Base-by-base conservation (phyloP, 2,888 invertebrate species). In the Rhogogaster chlorosoma region DNA sequence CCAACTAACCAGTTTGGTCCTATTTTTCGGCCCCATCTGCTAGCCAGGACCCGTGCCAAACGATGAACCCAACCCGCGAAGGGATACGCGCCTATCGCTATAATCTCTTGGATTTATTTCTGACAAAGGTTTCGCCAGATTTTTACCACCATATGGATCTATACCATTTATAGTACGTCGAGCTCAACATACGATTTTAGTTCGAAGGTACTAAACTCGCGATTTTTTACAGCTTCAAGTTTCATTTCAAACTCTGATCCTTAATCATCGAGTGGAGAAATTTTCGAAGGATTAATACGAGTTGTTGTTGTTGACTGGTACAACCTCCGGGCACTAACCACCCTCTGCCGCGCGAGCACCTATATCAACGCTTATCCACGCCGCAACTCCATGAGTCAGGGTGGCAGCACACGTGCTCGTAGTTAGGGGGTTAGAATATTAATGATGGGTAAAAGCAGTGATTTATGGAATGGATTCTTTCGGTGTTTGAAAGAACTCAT, bases 391-490 rank as follows among this genome's bases (percentile, higher is more conserved):
- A 61, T 61, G 80, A 80, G 57, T 80, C 80, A 80, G 80, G 80
- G 80, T 80, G 80, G 61, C 77, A 38, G 49, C 80, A 61, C 80
- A 80, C 80, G 80, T 80, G 80, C 80, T 57, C 49, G 80, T 80
- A 61, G 80, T 80, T 80, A 38, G 38, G 57, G 61, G 80, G 61
- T 57, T 57, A 80, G 57, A 80, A 61, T 80, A 80, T 61, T 80
- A 18, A 80, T 80, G 80, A 61, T 61, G 80, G 80, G 36, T 80
- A 22, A 80, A 57, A 61, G 38, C n/a, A 26, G 61, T 80, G 80
- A 80, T 80, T 80, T 80, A 80, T 80, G 57, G 22, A 80, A 80
- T 38, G 36, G 78, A 22, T 61, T 80, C 18, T 80, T 36, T 38
- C 29, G n/a, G 29, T 29, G 15, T 61, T 38, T 12, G 2, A 3